These are phyloP conservation scores for Hormaphis cornu DNA, from an alignment of 1,140 invertebrate genomes.

Conservation along the genomic window DNA sequence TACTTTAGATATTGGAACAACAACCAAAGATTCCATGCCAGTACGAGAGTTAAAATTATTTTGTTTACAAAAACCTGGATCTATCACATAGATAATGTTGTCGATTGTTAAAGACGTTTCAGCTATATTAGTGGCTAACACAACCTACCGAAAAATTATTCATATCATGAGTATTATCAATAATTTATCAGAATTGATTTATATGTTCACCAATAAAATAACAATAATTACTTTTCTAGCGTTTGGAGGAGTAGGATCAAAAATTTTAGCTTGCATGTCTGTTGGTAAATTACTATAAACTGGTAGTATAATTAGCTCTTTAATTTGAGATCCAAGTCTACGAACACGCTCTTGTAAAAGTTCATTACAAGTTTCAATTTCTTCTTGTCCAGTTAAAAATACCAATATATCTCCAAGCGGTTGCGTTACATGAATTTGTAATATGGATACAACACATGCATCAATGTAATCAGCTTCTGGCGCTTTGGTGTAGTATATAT, in stretches of 20 bases:
- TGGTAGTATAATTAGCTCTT: constrained; percentile 86
- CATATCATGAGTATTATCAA: neutral
- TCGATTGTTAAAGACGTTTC: constrained; percentile 99
- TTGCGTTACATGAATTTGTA: constrained; percentile 97
- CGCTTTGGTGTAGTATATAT: constrained; percentile 98
- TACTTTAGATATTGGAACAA: constrained; percentile 93
- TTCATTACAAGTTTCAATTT: constrained; percentile 94
- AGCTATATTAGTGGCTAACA: constrained; percentile 97
- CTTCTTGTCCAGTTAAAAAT: constrained; percentile 91
- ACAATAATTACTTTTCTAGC: constrained; percentile 68
- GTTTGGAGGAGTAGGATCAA: constrained; percentile 87
- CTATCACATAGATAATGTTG: constrained; percentile 98
- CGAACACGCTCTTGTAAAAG: constrained; percentile 81
- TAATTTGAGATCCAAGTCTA: constrained; percentile 83
- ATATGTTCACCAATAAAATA: no score
- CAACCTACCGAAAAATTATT: constrained; percentile 50
- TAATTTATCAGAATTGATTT: no score
- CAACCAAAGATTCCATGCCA: constrained; percentile 96
- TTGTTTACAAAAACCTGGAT: constrained; percentile 98
- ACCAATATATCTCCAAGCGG: constrained; percentile 91
- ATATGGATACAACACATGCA: constrained; percentile 88
- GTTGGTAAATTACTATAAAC: constrained; percentile 98
- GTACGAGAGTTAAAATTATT: constrained; percentile 98
- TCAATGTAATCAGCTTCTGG: constrained; percentile 98
- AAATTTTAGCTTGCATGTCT: constrained; percentile 98